Percentiles rank a stretch among this genome's conserved stretches.
Evolutionary conservation across 2,888 invertebrate species (phyloP).

Genomic region (Bimastos eiseni): DNA sequence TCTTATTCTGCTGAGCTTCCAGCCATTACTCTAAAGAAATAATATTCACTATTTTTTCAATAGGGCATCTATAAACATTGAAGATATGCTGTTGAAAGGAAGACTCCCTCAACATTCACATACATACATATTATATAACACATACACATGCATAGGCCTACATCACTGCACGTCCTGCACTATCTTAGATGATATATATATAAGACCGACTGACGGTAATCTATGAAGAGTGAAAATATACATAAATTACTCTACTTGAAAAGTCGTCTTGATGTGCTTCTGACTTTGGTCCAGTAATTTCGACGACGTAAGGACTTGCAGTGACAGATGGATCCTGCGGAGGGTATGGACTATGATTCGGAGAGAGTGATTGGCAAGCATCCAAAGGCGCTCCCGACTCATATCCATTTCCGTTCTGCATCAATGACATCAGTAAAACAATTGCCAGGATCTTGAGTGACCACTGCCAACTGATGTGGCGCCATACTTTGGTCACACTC

Average conservation of each 20-base stretch:
- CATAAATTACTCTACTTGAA: not conserved
- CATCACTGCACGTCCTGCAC: not conserved
- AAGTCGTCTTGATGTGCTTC: not conserved
- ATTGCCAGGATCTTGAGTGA: not conserved
- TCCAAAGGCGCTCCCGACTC: not conserved
- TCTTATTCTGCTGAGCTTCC: not conserved
- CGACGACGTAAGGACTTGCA: not conserved
- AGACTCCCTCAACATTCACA: too few relatives aligned
- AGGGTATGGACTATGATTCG: not conserved
- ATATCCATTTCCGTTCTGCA: not conserved
- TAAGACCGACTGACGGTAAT: too few relatives aligned
- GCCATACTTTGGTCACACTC: not conserved
- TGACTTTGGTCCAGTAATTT: not conserved
- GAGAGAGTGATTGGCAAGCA: not conserved
- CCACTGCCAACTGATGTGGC: not conserved
- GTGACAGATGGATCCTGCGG: conserved; percentile 1
- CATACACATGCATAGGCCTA: too few relatives aligned
- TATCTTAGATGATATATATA: too few relatives aligned
- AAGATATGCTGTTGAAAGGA: too few relatives aligned
- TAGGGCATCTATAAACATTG: too few relatives aligned
- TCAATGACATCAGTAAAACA: not conserved
- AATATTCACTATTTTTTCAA: not conserved
- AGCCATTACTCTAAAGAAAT: not conserved
- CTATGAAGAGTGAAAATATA: not conserved
- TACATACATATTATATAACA: too few relatives aligned